phyloP scores from a whole-genome alignment of 2,797 vertebrate genomes.

The Anas georgica region DNA sequence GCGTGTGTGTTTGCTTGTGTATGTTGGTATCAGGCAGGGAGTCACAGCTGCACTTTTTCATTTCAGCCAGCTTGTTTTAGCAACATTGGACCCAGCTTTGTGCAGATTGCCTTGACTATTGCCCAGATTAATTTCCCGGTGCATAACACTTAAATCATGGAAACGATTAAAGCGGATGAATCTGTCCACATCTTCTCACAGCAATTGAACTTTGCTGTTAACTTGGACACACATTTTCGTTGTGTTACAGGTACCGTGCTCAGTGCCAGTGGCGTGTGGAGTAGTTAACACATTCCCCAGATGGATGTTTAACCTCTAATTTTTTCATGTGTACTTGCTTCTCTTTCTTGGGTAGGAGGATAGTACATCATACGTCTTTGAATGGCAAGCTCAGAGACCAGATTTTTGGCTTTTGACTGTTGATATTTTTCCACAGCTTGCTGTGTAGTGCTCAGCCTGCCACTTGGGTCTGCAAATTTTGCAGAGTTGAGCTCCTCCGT shows the following conservation, averaged over 20 bases:
- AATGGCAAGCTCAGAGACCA: background rate
- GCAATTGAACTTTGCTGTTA: background rate
- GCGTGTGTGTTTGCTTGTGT: background rate
- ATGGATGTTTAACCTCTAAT: background rate
- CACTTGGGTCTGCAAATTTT: background rate
- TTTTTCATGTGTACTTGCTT: background rate
- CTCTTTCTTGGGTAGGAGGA: background rate
- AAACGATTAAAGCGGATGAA: background rate
- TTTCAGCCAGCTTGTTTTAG: slow-evolving; percentile 52
- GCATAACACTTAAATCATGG: slow-evolving; percentile 25
- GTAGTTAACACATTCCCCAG: background rate
- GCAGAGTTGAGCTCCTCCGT: background rate
- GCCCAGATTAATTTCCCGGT: slow-evolving; percentile 49
- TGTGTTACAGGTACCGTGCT: background rate
- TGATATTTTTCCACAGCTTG: slow-evolving; percentile 20
- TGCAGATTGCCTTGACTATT: slow-evolving; percentile 46
- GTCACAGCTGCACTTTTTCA: slow-evolving; percentile 45
- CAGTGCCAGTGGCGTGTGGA: background rate
- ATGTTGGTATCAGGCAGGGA: background rate
- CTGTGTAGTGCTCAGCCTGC: background rate
- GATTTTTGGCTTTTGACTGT: slow-evolving; percentile 9
- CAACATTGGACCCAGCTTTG: slow-evolving; percentile 26
- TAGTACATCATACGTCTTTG: background rate
- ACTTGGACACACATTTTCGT: background rate
- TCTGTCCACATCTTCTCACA: background rate